Evolutionary conservation across 2,113 vertebrate species (phyloP).

Genomic region (Dolichotis patagonum): DNA sequence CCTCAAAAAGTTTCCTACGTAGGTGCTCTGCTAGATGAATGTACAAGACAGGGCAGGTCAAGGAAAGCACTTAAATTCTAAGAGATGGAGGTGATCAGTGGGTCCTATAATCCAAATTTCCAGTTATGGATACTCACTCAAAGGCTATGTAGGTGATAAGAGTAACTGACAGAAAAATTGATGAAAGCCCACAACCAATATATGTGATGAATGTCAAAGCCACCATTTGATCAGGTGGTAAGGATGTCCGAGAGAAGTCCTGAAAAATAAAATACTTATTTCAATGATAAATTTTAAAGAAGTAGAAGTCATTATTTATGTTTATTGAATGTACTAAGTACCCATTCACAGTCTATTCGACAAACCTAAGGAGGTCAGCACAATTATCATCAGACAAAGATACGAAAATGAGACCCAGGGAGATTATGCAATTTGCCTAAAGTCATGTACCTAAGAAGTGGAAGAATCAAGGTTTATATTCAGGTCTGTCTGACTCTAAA

Average conservation of each 20-base stretch:
- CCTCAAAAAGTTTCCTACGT: not conserved
- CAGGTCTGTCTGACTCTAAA: not conserved
- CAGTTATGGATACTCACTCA: slow-evolving; percentile 89
- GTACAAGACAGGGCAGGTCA: not conserved
- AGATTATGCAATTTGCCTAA: slow-evolving; percentile 43
- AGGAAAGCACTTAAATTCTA: slow-evolving; percentile 19
- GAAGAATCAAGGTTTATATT: not conserved
- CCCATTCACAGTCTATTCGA: not conserved
- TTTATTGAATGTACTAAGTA: not conserved
- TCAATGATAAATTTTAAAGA: slow-evolving; percentile 45
- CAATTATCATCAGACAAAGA: slow-evolving; percentile 19
- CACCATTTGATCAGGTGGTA: slow-evolving; percentile 83
- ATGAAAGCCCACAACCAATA: slow-evolving; percentile 96
- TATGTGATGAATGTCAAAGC: slow-evolving; percentile 95
- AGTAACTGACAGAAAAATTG: slow-evolving; percentile 94
- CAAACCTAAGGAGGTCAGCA: not conserved
- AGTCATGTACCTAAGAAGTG: slow-evolving; percentile 7
- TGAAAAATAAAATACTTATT: slow-evolving; percentile 81
- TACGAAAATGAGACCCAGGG: slow-evolving; percentile 17
- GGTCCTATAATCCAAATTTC: slow-evolving; percentile 40
- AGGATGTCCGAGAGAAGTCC: slow-evolving; percentile 90
- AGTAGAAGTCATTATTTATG: slow-evolving; percentile 29
- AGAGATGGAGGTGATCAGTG: not conserved
- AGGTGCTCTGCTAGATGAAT: not conserved
- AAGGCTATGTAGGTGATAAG: slow-evolving; percentile 95